These are phyloP conservation scores for Buceros bicornis DNA, from an alignment of 2,797 vertebrate species.

Conservation along the genomic window DNA sequence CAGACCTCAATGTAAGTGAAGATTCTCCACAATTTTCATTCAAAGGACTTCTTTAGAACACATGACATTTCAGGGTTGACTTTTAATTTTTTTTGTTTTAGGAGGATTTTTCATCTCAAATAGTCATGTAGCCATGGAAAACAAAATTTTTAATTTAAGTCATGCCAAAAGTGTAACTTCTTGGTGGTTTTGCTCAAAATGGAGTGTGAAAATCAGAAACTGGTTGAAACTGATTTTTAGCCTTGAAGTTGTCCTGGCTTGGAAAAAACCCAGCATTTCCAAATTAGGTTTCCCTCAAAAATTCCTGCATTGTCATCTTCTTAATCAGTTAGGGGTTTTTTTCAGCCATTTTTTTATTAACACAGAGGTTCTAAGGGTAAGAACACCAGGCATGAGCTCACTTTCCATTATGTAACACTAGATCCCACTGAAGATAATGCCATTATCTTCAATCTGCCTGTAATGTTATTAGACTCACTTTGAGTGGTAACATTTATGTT, in stretches of 20 bases:
- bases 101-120: background rate
- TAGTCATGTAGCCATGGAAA: background rate
- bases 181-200: background rate
- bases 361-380: background rate
- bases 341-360: background rate
- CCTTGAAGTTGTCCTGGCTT: background rate
- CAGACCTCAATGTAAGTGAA: background rate
- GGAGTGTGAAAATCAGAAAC: background rate
- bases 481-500: background rate
- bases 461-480: background rate
- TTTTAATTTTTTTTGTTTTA: background rate
- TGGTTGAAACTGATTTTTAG: background rate
- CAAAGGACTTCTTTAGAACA: background rate
- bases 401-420: background rate
- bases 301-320: background rate
- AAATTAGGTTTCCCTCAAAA: background rate
- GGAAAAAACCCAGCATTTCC: background rate
- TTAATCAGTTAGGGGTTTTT: background rate
- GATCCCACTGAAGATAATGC: background rate
- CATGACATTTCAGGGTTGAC: background rate
- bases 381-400: background rate
- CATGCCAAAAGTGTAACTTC: background rate
- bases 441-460: background rate
- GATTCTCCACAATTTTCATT: background rate
- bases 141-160: background rate